A percentile compares a stretch with the other conserved stretches of the same genome.
Conservation (phyloP, 37 sponge, comb jelly and placozoan genomes). For the Axinella damicornis region DNA sequence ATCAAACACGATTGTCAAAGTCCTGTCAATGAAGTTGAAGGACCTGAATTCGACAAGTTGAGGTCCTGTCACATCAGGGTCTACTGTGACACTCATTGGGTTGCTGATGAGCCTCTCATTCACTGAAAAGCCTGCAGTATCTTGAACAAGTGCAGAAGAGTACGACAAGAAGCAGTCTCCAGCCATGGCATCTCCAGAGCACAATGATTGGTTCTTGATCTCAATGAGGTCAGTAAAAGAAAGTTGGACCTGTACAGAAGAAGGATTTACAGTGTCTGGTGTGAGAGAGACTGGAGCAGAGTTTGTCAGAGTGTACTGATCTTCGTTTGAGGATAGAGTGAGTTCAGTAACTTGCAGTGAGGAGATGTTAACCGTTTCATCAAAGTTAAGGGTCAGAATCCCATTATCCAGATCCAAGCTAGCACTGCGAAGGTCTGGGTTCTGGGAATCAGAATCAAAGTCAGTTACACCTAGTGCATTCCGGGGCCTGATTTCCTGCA, state of each 20-base stretch:
- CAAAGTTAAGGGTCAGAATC: conserved; percentile 66
- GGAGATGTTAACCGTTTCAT: conserved; percentile 66
- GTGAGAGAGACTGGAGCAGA: conserved; percentile 21
- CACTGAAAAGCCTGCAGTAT: conserved; percentile 49
- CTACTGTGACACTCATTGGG: conserved; percentile 51
- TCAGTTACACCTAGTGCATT: conserved; percentile 46
- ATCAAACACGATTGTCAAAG: conserved; percentile 76
- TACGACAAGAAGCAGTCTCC: conserved; percentile 63
- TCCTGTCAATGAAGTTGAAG: conserved; percentile 69
- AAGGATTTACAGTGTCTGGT: conserved; percentile 8
- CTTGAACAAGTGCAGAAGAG: conserved; percentile 51
- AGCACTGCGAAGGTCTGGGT: conserved; percentile 50
- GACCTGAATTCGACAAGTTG: conserved; percentile 52
- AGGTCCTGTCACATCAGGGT: conserved; percentile 75
- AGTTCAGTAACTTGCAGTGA: conserved; percentile 47
- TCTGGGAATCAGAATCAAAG: conserved; percentile 55
- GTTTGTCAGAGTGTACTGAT: conserved; percentile 34
- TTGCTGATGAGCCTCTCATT: conserved; percentile 36
- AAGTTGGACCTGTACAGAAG: conserved; percentile 29
- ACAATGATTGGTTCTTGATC: conserved; percentile 56
- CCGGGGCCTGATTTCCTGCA: conserved; percentile 64
- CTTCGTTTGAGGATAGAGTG: conserved; percentile 22
- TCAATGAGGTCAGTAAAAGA: conserved; percentile 58
- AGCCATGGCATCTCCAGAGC: conserved; percentile 19
- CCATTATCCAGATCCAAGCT: conserved; percentile 70